Conservation (phyloP, 2,113 vertebrate genomes). For the Lepisosteus oculatus region DNA sequence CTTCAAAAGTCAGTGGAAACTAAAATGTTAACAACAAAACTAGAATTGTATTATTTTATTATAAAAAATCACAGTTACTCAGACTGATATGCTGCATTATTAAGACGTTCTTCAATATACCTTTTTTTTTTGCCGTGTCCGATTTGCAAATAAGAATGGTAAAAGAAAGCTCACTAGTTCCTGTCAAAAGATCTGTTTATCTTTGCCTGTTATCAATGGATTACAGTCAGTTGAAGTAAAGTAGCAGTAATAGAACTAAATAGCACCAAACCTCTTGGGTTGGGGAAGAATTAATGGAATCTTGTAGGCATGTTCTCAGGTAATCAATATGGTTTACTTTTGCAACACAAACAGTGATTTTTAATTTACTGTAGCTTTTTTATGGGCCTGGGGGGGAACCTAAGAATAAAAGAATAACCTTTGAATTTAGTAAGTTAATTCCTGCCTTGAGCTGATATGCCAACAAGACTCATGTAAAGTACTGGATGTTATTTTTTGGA, state of each 20-base stretch:
- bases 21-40: no score
- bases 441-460: neutral
- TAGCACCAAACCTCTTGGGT: neutral
- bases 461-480: neutral
- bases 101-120: neutral
- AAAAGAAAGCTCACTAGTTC: constrained; percentile 4
- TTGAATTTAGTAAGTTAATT: neutral
- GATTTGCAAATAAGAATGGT: constrained; percentile 3
- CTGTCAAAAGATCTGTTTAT: constrained; percentile 10
- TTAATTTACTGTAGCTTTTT: constrained; percentile 1
- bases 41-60: neutral
- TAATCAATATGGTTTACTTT: constrained; percentile 4
- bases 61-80: neutral
- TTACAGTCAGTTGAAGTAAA: constrained; percentile 1
- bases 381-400: constrained; percentile 1
- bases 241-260: constrained; percentile 9
- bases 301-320: constrained; percentile 1
- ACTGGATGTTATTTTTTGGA: no score
- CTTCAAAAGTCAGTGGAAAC: no score
- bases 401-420: neutral
- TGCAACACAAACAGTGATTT: constrained; percentile 1
- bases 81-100: neutral
- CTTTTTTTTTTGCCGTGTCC: neutral
- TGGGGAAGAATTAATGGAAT: constrained; percentile 8
- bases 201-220: constrained; percentile 2